Conservation (phyloP, 2,113 vertebrate species). For the Beaufortia kweichowensis region DNA sequence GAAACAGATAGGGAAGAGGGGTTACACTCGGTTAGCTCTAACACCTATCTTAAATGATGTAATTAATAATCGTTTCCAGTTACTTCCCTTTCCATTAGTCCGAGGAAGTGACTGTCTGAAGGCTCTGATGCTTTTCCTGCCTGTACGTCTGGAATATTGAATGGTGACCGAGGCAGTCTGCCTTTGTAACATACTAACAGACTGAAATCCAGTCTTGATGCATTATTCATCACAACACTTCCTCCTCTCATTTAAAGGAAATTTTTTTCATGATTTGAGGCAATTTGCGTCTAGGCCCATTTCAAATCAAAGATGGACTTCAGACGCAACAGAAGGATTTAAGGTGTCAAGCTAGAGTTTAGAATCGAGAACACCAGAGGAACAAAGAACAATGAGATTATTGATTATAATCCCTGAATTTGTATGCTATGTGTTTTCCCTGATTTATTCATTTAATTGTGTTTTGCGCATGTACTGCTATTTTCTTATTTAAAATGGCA, state of each 20-base stretch:
- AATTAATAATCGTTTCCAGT: background rate
- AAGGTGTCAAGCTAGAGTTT: background rate
- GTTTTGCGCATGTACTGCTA: too few species aligned
- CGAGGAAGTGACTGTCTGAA: background rate
- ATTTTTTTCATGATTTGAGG: background rate
- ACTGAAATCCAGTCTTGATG: slow-evolving; percentile 10
- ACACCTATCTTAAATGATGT: too few species aligned
- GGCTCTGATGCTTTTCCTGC: background rate
- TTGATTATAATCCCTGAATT: background rate
- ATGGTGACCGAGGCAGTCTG: background rate
- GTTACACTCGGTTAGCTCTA: background rate
- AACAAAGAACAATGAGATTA: background rate
- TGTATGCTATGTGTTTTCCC: background rate
- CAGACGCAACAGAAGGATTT: background rate
- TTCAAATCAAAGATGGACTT: background rate
- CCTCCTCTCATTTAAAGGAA: background rate
- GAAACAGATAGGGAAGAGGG: background rate
- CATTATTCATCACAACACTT: slow-evolving; percentile 22
- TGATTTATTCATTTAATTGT: background rate
- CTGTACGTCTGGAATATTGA: background rate
- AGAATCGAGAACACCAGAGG: background rate
- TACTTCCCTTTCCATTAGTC: slow-evolving; percentile 21
- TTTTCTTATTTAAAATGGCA: too few species aligned
- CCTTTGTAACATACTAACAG: background rate
- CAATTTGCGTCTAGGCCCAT: slow-evolving; percentile 4